Conservation (phyloP, 2,797 vertebrate genomes). For the Sebastes jordani region DNA sequence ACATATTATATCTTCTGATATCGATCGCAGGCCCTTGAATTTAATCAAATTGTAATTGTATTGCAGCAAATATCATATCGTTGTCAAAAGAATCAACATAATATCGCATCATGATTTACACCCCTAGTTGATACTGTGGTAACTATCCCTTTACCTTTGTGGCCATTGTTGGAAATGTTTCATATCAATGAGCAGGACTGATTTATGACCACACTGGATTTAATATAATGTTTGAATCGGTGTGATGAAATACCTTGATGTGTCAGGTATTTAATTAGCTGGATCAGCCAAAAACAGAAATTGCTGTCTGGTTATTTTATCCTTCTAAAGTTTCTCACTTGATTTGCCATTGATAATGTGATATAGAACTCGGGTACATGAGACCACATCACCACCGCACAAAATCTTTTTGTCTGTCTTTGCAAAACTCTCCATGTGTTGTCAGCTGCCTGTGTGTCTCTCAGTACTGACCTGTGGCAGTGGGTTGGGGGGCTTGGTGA, state of each 20-base stretch:
- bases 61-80: no score
- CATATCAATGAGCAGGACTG: not conserved
- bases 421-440: not conserved
- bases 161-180: not conserved
- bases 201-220: not conserved
- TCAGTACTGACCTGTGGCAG: conserved; percentile 92
- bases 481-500: conserved; percentile 91
- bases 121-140: not conserved
- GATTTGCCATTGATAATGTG: not conserved
- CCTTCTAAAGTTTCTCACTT: not conserved
- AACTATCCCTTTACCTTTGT: not conserved
- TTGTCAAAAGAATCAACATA: no score
- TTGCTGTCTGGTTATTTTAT: not conserved
- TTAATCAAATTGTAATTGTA: no score
- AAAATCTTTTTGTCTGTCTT: not conserved
- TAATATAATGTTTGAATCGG: not conserved
- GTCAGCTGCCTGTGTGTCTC: not conserved
- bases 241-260: not conserved
- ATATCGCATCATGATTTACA: no score
- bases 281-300: not conserved
- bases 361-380: not conserved
- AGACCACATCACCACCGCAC: not conserved
- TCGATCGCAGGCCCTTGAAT: no score
- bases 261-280: not conserved
- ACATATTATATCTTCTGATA: no score